Evolutionary conservation across 2,888 invertebrate species (phyloP).

Genomic region (Cephus rjabovi): DNA sequence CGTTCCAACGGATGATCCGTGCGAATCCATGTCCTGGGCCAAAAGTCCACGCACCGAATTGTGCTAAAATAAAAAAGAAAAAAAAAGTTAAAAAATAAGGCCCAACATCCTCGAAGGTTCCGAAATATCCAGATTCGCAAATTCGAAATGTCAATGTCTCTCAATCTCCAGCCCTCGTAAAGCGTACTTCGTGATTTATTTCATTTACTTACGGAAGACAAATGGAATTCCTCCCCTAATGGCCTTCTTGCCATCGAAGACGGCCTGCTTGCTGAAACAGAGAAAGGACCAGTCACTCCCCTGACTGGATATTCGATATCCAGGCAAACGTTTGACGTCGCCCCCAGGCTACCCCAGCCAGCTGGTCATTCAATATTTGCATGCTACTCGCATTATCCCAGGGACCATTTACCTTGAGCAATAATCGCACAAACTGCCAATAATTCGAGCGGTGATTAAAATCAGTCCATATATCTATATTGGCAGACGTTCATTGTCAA

Average conservation of each 20-base stretch:
- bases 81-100: constrained; percentile 12
- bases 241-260: constrained; percentile 96
- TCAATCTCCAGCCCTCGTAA: too few species aligned
- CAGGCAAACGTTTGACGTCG: not conserved
- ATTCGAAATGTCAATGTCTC: too few species aligned
- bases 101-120: not conserved
- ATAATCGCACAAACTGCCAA: too few species aligned
- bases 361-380: too few species aligned
- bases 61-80: constrained; percentile 73
- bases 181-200: too few species aligned
- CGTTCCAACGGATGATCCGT: constrained; percentile 90
- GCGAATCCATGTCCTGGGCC: constrained; percentile 98
- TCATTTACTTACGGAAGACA: constrained; percentile 90
- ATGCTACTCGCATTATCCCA: too few species aligned
- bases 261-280: constrained; percentile 87
- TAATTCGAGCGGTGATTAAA: too few species aligned
- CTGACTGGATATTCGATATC: too few species aligned
- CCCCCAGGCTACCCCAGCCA: not conserved
- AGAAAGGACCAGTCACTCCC: constrained; percentile 28
- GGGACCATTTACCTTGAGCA: too few species aligned
- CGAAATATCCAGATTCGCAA: too few species aligned
- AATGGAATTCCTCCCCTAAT: constrained; percentile 97
- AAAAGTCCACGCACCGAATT: constrained; percentile 95
- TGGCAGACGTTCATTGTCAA: too few species aligned
- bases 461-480: too few species aligned